A percentile compares a stretch with the other conserved stretches of the same genome.
Conservation (phyloP, 2,888 invertebrate species). For the Agriotes lineatus region DNA sequence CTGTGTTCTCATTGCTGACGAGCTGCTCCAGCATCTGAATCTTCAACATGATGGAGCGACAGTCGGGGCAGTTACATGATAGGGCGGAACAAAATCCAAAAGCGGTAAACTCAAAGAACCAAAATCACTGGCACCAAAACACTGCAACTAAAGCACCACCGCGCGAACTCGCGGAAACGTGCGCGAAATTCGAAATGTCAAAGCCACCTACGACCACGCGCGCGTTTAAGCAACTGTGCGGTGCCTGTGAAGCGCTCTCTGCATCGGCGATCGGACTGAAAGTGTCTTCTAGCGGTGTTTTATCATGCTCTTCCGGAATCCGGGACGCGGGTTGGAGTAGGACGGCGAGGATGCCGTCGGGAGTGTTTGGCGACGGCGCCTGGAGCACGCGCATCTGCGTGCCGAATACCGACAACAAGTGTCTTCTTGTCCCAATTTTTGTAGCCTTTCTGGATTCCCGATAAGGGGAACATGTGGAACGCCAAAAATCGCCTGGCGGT, state of each 20-base stretch:
- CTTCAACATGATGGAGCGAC: slow-evolving; percentile 71
- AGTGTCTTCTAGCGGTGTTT: slow-evolving; percentile 52
- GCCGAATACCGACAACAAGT: slow-evolving; percentile 40
- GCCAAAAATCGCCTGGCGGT: not conserved
- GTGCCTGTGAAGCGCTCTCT: slow-evolving; percentile 47
- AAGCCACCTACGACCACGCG: slow-evolving; percentile 52
- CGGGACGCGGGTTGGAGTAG: slow-evolving; percentile 15
- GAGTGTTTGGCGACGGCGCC: slow-evolving; percentile 8
- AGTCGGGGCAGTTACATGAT: slow-evolving; percentile 5
- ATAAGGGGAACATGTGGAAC: not conserved
- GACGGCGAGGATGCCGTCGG: slow-evolving; percentile 18
- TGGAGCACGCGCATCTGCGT: slow-evolving; percentile 43
- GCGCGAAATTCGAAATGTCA: slow-evolving; percentile 10
- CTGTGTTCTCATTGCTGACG: slow-evolving; percentile 73
- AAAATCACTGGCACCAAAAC: not conserved
- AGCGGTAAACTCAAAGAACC: not conserved
- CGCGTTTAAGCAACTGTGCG: slow-evolving; percentile 55
- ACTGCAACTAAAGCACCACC: slow-evolving; percentile 41
- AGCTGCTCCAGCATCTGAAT: slow-evolving; percentile 83
- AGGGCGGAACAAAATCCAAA: slow-evolving; percentile 9
- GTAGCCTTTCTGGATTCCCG: not conserved
- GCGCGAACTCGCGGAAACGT: slow-evolving; percentile 3
- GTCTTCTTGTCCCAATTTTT: slow-evolving; percentile 37
- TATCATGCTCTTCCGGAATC: slow-evolving; percentile 39
- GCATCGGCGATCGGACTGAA: slow-evolving; percentile 49